These are phyloP conservation scores for Limnothrissa miodon DNA, from an alignment of 2,113 vertebrate genomes.

Conservation along the genomic window DNA sequence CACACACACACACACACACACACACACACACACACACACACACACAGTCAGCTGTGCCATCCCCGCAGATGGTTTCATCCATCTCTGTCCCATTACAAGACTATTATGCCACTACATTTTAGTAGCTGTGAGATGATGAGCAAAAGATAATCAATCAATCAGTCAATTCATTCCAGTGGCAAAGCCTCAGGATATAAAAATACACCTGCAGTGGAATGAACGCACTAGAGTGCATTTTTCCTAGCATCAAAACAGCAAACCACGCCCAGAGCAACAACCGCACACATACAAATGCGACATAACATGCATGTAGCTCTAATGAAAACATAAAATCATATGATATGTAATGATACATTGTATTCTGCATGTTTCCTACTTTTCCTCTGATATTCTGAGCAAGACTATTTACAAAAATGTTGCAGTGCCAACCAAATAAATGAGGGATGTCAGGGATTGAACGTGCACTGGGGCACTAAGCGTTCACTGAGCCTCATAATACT, in stretches of 20 bases:
- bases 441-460: not conserved
- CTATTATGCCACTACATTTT: not conserved
- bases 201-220: not conserved
- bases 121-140: not conserved
- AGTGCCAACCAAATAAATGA: not conserved
- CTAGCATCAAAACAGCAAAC: not conserved
- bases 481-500: not conserved
- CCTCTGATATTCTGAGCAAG: not conserved
- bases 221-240: not conserved
- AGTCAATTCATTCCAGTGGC: not conserved
- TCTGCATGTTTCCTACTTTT: not conserved
- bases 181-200: not conserved
- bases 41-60: not conserved
- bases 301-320: not conserved
- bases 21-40: too few relatives aligned
- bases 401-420: not conserved
- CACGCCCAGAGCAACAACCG: not conserved
- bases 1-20: too few relatives aligned
- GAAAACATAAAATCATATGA: too few relatives aligned
- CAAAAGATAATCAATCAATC: not conserved
- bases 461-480: not conserved
- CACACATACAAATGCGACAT: not conserved
- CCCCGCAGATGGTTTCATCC: not conserved
- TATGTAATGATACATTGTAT: too few relatives aligned
- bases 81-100: not conserved